A percentile compares a stretch with the other conserved stretches of the same genome.
Conservation (phyloP, 1,140 invertebrate species). For the Asobara japonica region DNA sequence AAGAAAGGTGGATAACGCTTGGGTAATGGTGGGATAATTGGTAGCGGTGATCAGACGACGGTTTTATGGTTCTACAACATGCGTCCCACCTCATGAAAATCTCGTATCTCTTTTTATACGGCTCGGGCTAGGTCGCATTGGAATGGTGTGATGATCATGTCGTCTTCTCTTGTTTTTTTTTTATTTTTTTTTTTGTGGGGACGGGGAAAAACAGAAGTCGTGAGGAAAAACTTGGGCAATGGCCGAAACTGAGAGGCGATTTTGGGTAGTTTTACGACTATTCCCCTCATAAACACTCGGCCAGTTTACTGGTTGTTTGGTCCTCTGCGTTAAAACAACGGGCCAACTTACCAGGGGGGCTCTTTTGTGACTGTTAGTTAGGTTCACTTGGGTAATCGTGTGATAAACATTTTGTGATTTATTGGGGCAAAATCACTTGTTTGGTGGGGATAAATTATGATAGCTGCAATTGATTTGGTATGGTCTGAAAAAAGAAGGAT, state of each 20-base stretch:
- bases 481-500: too few species aligned
- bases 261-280: conserved; percentile 58
- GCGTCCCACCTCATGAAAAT: conserved; percentile 46
- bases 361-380: not conserved
- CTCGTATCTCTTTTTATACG: conserved; percentile 12
- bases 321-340: conserved; percentile 42
- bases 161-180: conserved; percentile 23
- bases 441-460: not conserved
- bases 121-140: conserved; percentile 25
- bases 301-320: conserved; percentile 62
- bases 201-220: conserved; percentile 34
- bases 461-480: not conserved
- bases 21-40: conserved; percentile 68
- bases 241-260: conserved; percentile 50
- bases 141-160: not conserved
- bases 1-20: conserved; percentile 52
- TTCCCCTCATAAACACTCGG: conserved; percentile 62
- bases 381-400: not conserved
- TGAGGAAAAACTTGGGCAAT: conserved; percentile 43
- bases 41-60: conserved; percentile 65
- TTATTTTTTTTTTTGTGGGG: conserved; percentile 23
- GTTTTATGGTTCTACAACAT: conserved; percentile 66
- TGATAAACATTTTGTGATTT: conserved; percentile 6
- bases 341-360: not conserved
- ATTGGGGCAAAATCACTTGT: not conserved